Conservation (phyloP, 2,888 invertebrate genomes). For the Pharmacophagus antenor region DNA sequence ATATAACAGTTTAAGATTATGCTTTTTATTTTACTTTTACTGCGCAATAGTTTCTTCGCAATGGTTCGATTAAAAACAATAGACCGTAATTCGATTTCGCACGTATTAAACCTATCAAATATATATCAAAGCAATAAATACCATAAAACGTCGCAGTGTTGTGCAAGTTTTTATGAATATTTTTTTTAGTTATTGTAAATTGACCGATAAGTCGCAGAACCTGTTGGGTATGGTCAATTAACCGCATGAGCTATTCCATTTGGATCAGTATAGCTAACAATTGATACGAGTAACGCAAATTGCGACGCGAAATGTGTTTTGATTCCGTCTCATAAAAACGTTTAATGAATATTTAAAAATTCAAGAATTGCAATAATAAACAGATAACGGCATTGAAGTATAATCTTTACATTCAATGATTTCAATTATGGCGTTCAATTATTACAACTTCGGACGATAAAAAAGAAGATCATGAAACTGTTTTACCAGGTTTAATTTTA, state of each 20-base stretch:
- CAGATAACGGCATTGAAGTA: background rate
- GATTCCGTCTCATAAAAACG: slow-evolving; percentile 1
- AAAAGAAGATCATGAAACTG: slow-evolving; percentile 3
- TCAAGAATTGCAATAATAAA: background rate
- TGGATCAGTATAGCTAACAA: slow-evolving; percentile 1
- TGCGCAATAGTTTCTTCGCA: background rate
- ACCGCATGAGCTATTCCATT: slow-evolving; percentile 10
- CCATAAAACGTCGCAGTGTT: slow-evolving; percentile 1
- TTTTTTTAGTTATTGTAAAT: slow-evolving; percentile 13
- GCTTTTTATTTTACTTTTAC: background rate
- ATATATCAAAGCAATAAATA: slow-evolving; percentile 17
- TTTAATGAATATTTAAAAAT: background rate
- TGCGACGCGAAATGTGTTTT: background rate
- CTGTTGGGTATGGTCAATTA: slow-evolving; percentile 19
- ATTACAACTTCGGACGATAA: background rate
- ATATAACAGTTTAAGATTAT: background rate
- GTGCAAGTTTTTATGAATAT: slow-evolving; percentile 1
- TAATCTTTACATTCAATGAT: background rate
- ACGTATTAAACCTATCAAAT: slow-evolving; percentile 13
- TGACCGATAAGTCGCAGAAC: slow-evolving; percentile 10
- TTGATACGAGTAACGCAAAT: slow-evolving; percentile 2
- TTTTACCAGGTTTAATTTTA: background rate
- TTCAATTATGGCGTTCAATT: background rate
- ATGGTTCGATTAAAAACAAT: background rate
- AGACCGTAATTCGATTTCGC: slow-evolving; percentile 1